Evolutionary conservation across 2,888 invertebrate genomes (phyloP).

Genomic region (Microplitis manilae): DNA sequence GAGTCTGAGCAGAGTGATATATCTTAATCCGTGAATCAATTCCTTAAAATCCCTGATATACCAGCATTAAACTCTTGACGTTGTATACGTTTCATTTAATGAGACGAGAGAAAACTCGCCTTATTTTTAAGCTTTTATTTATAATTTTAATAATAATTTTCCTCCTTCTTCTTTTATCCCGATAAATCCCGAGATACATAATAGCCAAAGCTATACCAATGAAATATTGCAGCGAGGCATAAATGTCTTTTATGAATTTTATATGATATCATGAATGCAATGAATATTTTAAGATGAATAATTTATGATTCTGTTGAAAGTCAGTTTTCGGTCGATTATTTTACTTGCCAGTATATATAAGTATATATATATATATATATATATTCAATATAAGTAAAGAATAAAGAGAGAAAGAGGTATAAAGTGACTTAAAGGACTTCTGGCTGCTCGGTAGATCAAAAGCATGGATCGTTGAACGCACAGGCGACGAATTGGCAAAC

Average conservation of each 20-base stretch:
- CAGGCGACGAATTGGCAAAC: conserved; percentile 54
- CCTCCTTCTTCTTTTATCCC: not conserved
- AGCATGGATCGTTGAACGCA: conserved; percentile 49
- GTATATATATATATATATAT: not conserved
- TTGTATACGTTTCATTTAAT: not conserved
- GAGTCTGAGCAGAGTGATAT: not conserved
- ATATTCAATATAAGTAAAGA: not conserved
- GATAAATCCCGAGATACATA: not conserved
- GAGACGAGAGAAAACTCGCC: not conserved
- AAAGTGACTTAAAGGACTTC: conserved; percentile 11
- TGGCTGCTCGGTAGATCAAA: conserved; percentile 50
- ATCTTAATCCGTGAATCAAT: not conserved
- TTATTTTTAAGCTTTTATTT: not conserved
- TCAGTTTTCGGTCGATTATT: conserved; percentile 17
- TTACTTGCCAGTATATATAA: not conserved
- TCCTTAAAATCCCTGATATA: not conserved
- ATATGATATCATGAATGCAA: conserved; percentile 15
- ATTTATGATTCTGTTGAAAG: conserved; percentile 18
- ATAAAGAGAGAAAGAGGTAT: not conserved
- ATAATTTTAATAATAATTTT: not conserved
- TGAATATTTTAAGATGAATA: conserved; percentile 20
- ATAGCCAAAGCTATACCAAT: conserved; percentile 3
- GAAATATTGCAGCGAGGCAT: not conserved
- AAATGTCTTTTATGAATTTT: conserved; percentile 16
- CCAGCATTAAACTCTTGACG: not conserved